These are phyloP conservation scores for Potamarius usumacintae DNA, from an alignment of 2,113 vertebrate species.

Conservation along the genomic window DNA sequence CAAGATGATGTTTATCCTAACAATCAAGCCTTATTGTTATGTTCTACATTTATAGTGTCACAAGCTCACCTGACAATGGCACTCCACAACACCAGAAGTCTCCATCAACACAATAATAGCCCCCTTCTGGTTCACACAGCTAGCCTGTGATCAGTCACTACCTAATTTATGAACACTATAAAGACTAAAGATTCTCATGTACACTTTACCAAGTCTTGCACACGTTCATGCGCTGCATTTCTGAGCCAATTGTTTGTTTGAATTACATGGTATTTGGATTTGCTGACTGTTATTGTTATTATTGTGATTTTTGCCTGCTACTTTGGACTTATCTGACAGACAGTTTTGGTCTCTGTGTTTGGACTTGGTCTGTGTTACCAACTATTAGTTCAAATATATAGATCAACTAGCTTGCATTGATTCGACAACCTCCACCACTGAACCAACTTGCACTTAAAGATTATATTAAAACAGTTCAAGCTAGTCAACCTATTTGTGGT, in stretches of 20 bases:
- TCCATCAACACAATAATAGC: background rate
- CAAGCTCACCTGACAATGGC: background rate
- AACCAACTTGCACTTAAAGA: background rate
- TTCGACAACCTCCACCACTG: background rate
- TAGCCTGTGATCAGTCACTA: background rate
- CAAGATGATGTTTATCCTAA: background rate
- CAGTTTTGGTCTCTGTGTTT: background rate
- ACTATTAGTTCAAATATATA: background rate
- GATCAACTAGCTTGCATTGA: background rate
- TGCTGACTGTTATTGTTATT: background rate
- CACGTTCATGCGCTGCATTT: background rate
- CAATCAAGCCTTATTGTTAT: background rate
- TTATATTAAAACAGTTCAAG: background rate
- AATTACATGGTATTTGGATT: background rate
- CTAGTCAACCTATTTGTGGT: background rate
- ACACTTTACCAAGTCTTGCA: background rate
- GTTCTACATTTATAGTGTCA: background rate
- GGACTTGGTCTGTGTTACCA: background rate
- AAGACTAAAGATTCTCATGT: background rate
- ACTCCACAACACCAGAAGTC: background rate
- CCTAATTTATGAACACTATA: background rate
- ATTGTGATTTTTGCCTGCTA: background rate
- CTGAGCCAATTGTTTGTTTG: background rate
- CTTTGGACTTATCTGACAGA: background rate
- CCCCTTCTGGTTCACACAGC: background rate